These are phyloP conservation scores for Trachelus tabidus DNA, from an alignment of 2,888 invertebrate genomes.

Conservation along the genomic window DNA sequence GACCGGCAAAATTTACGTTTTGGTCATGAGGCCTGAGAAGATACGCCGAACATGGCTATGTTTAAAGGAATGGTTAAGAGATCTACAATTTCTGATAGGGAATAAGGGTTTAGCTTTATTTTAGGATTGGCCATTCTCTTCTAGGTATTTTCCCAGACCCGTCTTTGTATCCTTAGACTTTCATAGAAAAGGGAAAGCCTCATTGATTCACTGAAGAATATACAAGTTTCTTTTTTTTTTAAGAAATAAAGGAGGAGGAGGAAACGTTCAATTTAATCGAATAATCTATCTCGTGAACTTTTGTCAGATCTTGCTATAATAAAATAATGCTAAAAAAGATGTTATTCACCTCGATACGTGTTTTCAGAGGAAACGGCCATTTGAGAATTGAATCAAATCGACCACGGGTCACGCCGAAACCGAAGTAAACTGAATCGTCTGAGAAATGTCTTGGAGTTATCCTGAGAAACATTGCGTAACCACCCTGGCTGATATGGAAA, in stretches of 20 bases:
- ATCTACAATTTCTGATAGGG: not conserved
- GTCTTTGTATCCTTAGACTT: not conserved
- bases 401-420: slow-evolving; percentile 62
- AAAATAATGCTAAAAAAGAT: not conserved
- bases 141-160: not conserved
- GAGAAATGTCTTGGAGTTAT: slow-evolving; percentile 60
- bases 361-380: slow-evolving; percentile 64
- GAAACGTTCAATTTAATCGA: not conserved
- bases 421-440: slow-evolving; percentile 53
- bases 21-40: not conserved
- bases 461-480: slow-evolving; percentile 64
- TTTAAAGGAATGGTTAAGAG: not conserved
- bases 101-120: not conserved
- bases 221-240: slow-evolving; percentile 19
- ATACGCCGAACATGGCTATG: not conserved
- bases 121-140: not conserved
- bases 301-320: no score
- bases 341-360: slow-evolving; percentile 53
- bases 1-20: not conserved
- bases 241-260: not conserved
- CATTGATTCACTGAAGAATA: not conserved
- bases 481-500: slow-evolving; percentile 58
- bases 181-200: not conserved
- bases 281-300: slow-evolving; percentile 2
- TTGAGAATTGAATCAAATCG: slow-evolving; percentile 53